These are phyloP conservation scores for Scartelaos histophorus DNA, from an alignment of 2,113 vertebrate species.

Conservation along the genomic window DNA sequence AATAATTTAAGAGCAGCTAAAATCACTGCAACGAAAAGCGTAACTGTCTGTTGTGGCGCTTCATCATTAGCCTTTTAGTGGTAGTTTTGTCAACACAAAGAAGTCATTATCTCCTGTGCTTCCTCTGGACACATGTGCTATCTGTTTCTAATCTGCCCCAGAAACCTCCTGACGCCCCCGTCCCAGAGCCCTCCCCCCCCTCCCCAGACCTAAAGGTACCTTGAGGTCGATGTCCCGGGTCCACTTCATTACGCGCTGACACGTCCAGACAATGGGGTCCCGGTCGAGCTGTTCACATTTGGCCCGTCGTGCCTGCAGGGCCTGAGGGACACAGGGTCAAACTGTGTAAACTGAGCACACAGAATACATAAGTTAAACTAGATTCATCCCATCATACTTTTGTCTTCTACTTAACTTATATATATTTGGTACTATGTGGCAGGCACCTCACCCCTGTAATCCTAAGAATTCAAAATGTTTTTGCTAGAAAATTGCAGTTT, in stretches of 20 bases:
- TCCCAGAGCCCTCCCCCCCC: constrained; percentile 24
- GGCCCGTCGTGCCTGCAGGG: constrained; percentile 76
- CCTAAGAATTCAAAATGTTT: too few relatives aligned
- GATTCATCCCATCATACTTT: not conserved
- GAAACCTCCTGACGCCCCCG: constrained; percentile 26
- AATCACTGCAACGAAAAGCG: not conserved
- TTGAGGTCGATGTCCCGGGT: constrained; percentile 85
- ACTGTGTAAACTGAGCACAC: not conserved
- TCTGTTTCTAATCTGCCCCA: constrained; percentile 21
- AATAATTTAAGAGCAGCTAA: not conserved
- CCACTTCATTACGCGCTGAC: constrained; percentile 86
- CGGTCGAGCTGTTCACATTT: constrained; percentile 81
- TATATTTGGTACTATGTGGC: too few relatives aligned
- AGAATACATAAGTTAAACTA: not conserved
- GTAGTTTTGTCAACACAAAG: constrained; percentile 8
- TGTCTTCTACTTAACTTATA: not conserved
- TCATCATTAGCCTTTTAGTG: not conserved
- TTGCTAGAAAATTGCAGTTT: too few relatives aligned
- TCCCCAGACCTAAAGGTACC: constrained; percentile 58
- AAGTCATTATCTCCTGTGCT: constrained; percentile 21
- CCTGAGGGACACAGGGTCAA: constrained; percentile 53
- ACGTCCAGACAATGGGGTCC: constrained; percentile 86
- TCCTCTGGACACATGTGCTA: constrained; percentile 18
- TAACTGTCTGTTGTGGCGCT: not conserved
- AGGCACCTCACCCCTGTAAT: too few relatives aligned